Evolutionary conservation across 2,888 invertebrate genomes (phyloP).

Genomic region (Entomobrya multifasciata): DNA sequence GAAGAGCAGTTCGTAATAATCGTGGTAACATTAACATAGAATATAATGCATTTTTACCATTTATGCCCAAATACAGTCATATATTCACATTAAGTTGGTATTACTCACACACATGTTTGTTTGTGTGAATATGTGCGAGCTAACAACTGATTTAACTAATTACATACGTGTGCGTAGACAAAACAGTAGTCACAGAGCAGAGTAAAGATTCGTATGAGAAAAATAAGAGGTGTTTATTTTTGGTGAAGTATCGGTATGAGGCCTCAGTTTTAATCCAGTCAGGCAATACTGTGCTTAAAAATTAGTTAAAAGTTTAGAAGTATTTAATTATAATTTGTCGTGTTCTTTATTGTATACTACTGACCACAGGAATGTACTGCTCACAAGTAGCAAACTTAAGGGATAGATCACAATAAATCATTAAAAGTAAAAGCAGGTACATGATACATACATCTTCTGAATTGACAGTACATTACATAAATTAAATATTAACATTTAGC

Average conservation of each 20-base stretch:
- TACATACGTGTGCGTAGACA: neutral
- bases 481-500: too few relatives aligned
- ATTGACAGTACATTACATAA: too few relatives aligned
- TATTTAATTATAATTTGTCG: neutral
- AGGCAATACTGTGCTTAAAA: slow-evolving; percentile 11
- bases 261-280: neutral
- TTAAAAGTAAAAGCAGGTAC: too few relatives aligned
- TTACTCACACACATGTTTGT: neutral
- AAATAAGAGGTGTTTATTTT: neutral
- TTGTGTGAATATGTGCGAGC: slow-evolving; percentile 11
- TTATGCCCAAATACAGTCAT: too few relatives aligned
- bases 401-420: too few relatives aligned
- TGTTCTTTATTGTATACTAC: neutral
- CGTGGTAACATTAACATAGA: too few relatives aligned
- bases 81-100: neutral
- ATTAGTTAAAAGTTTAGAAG: neutral
- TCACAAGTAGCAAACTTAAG: neutral
- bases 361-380: neutral
- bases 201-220: too few relatives aligned
- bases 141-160: slow-evolving; percentile 40
- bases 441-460: neutral
- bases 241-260: neutral
- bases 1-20: too few relatives aligned
- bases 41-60: too few relatives aligned
- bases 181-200: too few relatives aligned